Base-by-base conservation (phyloP, 2,113 vertebrate genomes). In the Smithornis capensis region DNA sequence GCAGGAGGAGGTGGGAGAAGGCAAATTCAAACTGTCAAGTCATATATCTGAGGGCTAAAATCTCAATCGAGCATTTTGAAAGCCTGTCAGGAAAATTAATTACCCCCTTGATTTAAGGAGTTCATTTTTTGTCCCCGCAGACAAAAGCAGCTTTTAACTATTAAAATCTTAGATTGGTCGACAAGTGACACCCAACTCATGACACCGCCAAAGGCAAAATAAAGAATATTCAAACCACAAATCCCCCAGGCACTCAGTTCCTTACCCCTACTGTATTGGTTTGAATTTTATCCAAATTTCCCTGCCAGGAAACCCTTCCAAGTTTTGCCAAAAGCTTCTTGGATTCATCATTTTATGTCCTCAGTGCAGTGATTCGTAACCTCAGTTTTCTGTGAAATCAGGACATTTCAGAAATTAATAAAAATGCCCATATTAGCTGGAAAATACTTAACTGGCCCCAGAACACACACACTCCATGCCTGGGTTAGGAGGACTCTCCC, bases 11-110 rank as follows among this genome's bases (percentile, higher is more conserved):
- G 95, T 92, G 96, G 92, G 67, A 70, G 92, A 86, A 65, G 89
- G 78, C 60, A 92, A 95, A 95, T 78, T 75, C 76, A 95, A 96
- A 84, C 93, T 97, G 95, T 94, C 97, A 96, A 87, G 76, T 83
- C 94, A 64, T 88, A 95, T 94, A 93, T 74, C 92, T 59, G 62
- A 95, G 95, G 94, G 94, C 79, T 78, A 89, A 97, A 98, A 95
- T 97, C 96, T 98, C 97, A 95, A 95, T 91, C 60, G 77, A 97
- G 89, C 84, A 55, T 91, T 97, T 35, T 95, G 93, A 97, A 97
- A 87, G 94, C 92, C 94, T 96, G 95, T 96, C 97, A 97, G 83
- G 95, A 94, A 97, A 97, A 98, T 97, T 97, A 98, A 98, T 98
- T 98, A 96, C 92, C 87, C 69, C 93, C 84, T 97, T 94, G 97